Evolutionary conservation across 2,113 vertebrate species (phyloP).

Genomic region (Hydrolagus affinis): DNA sequence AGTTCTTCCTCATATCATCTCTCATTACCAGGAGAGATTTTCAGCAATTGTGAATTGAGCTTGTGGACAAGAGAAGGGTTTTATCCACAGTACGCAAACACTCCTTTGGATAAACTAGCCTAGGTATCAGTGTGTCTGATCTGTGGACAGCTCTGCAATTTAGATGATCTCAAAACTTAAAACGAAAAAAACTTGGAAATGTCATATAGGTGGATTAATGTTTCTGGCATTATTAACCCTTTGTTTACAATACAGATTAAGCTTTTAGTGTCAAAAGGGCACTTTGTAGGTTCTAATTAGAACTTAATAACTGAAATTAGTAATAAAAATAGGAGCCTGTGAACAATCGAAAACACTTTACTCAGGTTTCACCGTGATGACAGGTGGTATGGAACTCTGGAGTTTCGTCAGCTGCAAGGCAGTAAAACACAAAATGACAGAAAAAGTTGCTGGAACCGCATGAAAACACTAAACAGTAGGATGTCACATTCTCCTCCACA

Average conservation of each 20-base stretch:
- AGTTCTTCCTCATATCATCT: no score
- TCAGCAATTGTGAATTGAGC: no score
- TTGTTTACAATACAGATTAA: not conserved
- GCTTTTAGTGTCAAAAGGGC: not conserved
- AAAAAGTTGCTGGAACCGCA: not conserved
- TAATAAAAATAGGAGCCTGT: not conserved
- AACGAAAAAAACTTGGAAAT: not conserved
- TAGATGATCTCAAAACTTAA: not conserved
- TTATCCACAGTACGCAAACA: no score
- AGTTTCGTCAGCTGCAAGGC: not conserved
- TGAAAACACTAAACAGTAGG: not conserved
- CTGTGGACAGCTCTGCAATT: not conserved
- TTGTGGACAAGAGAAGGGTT: no score
- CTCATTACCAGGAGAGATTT: no score
- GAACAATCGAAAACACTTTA: not conserved
- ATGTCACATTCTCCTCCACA: not conserved
- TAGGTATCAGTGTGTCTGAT: not conserved
- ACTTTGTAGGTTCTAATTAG: not conserved
- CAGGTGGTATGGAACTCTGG: not conserved
- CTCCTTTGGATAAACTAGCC: not conserved
- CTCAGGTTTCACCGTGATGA: not conserved
- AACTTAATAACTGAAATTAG: not conserved
- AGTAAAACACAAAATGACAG: not conserved
- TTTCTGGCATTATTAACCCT: not conserved
- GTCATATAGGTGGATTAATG: not conserved